Evolutionary conservation across 2,113 vertebrate genomes (phyloP).

Genomic region (Danionella cerebrum): DNA sequence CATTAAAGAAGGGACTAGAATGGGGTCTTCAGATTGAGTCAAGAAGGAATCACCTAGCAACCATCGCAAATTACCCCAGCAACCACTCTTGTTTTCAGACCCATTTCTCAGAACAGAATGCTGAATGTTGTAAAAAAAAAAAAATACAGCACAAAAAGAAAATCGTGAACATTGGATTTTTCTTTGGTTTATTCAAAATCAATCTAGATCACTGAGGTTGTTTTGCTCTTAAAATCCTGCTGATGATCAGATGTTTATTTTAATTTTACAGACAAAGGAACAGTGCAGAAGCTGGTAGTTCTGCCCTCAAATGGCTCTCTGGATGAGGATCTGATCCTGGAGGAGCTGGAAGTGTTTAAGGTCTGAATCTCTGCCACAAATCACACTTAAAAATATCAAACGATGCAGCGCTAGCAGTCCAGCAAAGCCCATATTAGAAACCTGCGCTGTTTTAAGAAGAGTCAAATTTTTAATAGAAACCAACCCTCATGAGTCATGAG

Average conservation of each 20-base stretch:
- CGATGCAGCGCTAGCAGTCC: conserved; percentile 13
- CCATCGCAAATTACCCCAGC: not conserved
- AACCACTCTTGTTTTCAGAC: not conserved
- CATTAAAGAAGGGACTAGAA: not conserved
- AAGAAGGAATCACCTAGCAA: not conserved
- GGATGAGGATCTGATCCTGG: conserved; percentile 88
- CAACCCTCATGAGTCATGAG: not conserved
- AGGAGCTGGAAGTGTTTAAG: conserved; percentile 97
- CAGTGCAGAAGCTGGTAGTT: conserved; percentile 90
- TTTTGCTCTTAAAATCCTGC: not conserved
- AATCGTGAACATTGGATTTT: not conserved
- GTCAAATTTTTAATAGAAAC: not conserved
- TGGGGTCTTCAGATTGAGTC: not conserved
- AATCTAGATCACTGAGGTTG: not conserved
- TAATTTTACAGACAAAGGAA: conserved; percentile 79
- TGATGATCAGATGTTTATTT: conserved; percentile 13
- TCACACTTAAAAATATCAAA: not conserved
- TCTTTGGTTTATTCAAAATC: not conserved
- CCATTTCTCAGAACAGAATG: not conserved
- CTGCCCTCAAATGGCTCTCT: conserved; percentile 80
- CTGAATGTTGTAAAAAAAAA: not conserved
- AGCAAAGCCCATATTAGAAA: not conserved
- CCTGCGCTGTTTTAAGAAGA: not conserved
- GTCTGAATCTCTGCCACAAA: conserved; percentile 56
- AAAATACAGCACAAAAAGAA: not conserved